Percentiles rank a stretch among this genome's conserved stretches.
Conservation (phyloP, 2,113 vertebrate species). For the Carassius auratus region DNA sequence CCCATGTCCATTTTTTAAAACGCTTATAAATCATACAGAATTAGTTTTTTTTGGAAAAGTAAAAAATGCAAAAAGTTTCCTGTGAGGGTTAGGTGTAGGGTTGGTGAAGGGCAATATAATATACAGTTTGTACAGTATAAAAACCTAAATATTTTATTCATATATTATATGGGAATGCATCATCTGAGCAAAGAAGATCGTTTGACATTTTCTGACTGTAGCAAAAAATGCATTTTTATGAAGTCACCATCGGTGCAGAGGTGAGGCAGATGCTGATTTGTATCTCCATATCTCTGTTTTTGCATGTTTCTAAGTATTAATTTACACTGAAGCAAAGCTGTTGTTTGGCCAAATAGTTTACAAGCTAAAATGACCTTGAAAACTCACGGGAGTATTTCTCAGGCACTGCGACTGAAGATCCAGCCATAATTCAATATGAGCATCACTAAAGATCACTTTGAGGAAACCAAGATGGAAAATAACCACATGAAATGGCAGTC, state of each 20-base stretch:
- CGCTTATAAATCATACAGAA: too few relatives aligned
- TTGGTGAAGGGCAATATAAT: too few relatives aligned
- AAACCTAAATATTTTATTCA: neutral
- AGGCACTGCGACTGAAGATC: neutral
- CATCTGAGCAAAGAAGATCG: neutral
- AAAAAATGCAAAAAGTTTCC: too few relatives aligned
- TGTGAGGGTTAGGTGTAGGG: too few relatives aligned
- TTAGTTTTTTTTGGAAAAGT: too few relatives aligned
- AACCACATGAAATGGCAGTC: constrained; percentile 32
- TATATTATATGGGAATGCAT: neutral
- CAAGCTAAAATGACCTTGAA: constrained; percentile 41
- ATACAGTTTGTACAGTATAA: too few relatives aligned
- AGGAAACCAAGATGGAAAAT: constrained; percentile 18
- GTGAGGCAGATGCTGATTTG: neutral
- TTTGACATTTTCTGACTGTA: neutral
- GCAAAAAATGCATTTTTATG: neutral
- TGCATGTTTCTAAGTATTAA: neutral
- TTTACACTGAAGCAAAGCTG: neutral
- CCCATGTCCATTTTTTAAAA: too few relatives aligned
- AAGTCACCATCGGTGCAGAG: neutral
- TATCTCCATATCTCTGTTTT: neutral
- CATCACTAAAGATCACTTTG: constrained; percentile 28
- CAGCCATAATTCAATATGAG: constrained; percentile 26
- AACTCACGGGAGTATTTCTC: constrained; percentile 19
- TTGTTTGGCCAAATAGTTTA: constrained; percentile 9